Evolutionary conservation across 2,113 vertebrate genomes (phyloP).

Genomic region (Plecotus auritus): DNA sequence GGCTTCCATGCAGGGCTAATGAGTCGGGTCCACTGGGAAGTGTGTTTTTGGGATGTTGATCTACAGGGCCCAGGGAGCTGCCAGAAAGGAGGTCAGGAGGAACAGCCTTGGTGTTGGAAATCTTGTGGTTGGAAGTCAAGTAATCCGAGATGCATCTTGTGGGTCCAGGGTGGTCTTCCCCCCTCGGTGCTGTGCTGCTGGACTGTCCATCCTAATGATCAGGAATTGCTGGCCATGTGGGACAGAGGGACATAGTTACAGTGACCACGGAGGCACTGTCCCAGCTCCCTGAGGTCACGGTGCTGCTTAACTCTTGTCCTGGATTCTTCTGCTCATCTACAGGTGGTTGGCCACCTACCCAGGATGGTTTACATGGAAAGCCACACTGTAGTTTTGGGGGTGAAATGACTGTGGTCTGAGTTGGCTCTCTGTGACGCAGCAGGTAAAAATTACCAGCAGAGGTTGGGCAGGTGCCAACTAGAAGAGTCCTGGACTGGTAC

Average conservation of each 20-base stretch:
- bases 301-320: not conserved
- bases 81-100: not conserved
- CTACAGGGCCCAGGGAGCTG: not conserved
- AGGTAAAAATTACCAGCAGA: not conserved
- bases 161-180: too few relatives aligned
- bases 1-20: accelerated
- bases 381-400: not conserved
- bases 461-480: not conserved
- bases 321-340: not conserved
- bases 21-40: not conserved
- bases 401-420: not conserved
- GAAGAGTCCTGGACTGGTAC: not conserved
- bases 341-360: accelerated
- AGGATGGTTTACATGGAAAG: not conserved
- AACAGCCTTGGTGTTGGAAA: not conserved
- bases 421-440: not conserved
- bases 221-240: not conserved
- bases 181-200: too few relatives aligned
- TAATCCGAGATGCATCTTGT: accelerated
- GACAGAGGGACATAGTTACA: not conserved
- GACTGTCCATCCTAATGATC: not conserved
- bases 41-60: not conserved
- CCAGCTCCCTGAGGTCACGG: not conserved
- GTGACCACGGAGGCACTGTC: accelerated
- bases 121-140: accelerated